Conservation (phyloP, 2,797 vertebrate species). For the Peromyscus aztecus region DNA sequence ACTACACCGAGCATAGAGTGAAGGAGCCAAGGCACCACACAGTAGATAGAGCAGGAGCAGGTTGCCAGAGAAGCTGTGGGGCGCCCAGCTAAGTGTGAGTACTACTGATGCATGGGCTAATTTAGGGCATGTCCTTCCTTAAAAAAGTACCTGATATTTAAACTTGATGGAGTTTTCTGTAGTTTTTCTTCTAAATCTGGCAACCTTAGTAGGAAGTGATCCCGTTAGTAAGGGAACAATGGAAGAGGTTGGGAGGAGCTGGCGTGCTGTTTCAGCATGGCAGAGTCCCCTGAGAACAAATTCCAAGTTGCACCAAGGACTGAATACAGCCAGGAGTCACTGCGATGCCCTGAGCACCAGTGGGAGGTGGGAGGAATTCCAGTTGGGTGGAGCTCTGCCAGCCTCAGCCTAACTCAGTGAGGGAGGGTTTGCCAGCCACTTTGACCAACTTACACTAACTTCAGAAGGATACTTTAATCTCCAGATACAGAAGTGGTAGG, state of each 20-base stretch:
- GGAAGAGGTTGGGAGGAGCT: neutral
- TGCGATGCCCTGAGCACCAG: neutral
- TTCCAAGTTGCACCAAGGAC: slow-evolving; percentile 7
- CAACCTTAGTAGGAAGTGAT: neutral
- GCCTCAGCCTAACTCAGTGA: neutral
- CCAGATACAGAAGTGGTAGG: neutral
- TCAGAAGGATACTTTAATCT: slow-evolving; percentile 32
- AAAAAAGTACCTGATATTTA: slow-evolving; percentile 17
- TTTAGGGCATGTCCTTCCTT: neutral
- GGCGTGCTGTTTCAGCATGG: neutral
- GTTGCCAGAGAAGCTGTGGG: neutral
- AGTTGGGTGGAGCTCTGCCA: neutral
- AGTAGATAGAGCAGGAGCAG: neutral
- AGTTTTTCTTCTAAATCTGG: slow-evolving; percentile 32
- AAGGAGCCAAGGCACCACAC: neutral
- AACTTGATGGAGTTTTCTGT: neutral
- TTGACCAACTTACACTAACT: neutral
- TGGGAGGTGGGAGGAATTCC: slow-evolving; percentile 2
- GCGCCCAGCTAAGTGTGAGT: neutral
- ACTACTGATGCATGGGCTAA: neutral
- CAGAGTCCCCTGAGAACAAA: neutral
- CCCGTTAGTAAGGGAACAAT: neutral
- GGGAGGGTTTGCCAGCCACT: neutral
- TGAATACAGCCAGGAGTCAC: slow-evolving; percentile 24
- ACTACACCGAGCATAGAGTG: slow-evolving; percentile 6